Percentiles rank a stretch among this genome's conserved stretches.
phyloP scores from a whole-genome alignment of 1,140 invertebrate genomes.

The Bilobella aurantiaca region DNA sequence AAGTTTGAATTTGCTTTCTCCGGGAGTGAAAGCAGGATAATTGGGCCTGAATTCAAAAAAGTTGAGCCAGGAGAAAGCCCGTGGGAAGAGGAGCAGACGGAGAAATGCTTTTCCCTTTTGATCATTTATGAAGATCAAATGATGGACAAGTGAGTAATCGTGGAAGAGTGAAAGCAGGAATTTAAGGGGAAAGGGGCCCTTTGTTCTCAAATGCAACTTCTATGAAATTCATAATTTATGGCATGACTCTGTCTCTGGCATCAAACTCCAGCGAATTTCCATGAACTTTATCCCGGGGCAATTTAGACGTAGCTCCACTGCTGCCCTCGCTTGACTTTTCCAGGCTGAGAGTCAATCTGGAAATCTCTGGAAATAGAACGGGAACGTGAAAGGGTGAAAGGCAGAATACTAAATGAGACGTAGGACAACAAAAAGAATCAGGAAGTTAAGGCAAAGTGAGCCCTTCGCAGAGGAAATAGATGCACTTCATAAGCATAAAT shows the following conservation, averaged over 20 bases:
- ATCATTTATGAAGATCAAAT: neutral
- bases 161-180: neutral
- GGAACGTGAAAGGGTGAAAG: constrained; percentile 3
- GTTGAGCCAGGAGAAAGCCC: too few relatives aligned
- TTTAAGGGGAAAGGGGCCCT: neutral
- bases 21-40: neutral
- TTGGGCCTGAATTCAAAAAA: too few relatives aligned
- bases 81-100: too few relatives aligned
- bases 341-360: neutral
- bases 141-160: neutral
- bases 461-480: too few relatives aligned
- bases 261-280: too few relatives aligned
- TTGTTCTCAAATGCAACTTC: neutral
- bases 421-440: neutral
- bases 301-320: neutral
- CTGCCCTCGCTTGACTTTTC: neutral
- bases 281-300: too few relatives aligned
- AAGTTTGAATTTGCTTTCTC: neutral
- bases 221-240: neutral
- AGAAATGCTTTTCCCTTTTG: neutral
- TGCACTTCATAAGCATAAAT: too few relatives aligned
- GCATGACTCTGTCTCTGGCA: neutral
- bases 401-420: neutral
- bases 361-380: neutral
- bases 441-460: neutral